These are phyloP conservation scores for Allacma fusca DNA, from an alignment of 2,888 invertebrate genomes.

Conservation along the genomic window DNA sequence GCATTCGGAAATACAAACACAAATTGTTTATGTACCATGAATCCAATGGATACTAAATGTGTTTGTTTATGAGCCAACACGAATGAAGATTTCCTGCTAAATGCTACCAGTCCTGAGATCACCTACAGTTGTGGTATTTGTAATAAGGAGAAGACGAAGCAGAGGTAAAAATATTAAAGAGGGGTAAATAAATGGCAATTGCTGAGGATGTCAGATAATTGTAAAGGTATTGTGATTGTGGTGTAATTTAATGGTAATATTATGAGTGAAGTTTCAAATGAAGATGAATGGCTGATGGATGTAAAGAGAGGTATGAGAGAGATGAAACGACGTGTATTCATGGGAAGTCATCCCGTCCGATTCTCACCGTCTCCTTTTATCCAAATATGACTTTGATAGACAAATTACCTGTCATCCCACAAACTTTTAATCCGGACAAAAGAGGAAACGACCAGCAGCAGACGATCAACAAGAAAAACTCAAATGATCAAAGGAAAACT, in stretches of 20 bases:
- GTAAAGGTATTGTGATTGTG: constrained; percentile 19
- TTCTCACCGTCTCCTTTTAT: constrained; percentile 48
- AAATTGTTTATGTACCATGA: too few relatives aligned
- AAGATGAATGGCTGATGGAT: constrained; percentile 49
- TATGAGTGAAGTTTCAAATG: constrained; percentile 38
- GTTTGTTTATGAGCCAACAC: too few relatives aligned
- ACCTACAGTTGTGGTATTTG: not conserved
- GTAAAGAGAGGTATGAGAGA: constrained; percentile 42
- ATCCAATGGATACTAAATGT: too few relatives aligned
- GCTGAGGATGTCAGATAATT: constrained; percentile 30
- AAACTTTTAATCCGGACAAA: constrained; percentile 45
- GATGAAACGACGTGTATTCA: constrained; percentile 53
- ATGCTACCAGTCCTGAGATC: not conserved
- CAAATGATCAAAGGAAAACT: constrained; percentile 29
- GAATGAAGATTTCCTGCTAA: too few relatives aligned
- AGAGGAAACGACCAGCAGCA: constrained; percentile 36
- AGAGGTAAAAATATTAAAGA: not conserved
- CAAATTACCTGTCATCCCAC: constrained; percentile 58
- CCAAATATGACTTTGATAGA: constrained; percentile 55
- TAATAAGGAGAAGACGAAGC: not conserved
- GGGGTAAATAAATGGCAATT: constrained; percentile 34
- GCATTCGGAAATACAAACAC: too few relatives aligned
- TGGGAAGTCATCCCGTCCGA: constrained; percentile 57
- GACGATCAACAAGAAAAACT: constrained; percentile 25
- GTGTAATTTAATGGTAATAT: constrained; percentile 37